Percentiles rank a stretch among this genome's conserved stretches.
These are phyloP conservation scores for Mobula hypostoma DNA, from an alignment of 2,113 vertebrate genomes.

Conservation along the genomic window DNA sequence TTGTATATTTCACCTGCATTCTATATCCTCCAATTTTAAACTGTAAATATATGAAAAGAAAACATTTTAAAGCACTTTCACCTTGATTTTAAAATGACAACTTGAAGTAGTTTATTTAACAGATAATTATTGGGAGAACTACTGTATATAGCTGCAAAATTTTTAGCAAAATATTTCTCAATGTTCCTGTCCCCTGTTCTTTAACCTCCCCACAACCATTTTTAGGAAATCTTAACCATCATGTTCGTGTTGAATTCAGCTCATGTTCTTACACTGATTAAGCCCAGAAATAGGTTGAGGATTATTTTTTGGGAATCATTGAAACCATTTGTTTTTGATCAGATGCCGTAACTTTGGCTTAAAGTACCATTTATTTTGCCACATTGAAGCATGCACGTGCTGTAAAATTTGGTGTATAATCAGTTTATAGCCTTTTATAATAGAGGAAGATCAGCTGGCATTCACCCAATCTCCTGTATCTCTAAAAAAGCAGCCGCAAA, in stretches of 20 bases:
- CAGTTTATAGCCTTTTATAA: background rate
- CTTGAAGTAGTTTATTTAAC: conserved; percentile 73
- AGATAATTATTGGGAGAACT: conserved; percentile 80
- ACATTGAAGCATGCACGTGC: conserved; percentile 12
- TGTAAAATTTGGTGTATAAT: conserved; percentile 7
- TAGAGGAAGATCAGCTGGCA: background rate
- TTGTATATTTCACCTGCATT: background rate
- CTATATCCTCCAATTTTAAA: conserved; percentile 56
- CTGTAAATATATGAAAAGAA: conserved; percentile 83
- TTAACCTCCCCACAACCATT: background rate
- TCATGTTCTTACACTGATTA: conserved; percentile 26
- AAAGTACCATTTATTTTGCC: conserved; percentile 26
- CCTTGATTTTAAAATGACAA: conserved; percentile 59
- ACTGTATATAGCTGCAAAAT: conserved; percentile 71
- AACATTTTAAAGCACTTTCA: conserved; percentile 45
- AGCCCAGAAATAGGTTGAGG: background rate
- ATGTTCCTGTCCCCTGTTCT: background rate
- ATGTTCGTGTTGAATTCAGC: conserved; percentile 1
- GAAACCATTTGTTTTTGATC: conserved; percentile 6
- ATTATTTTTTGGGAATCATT: background rate
- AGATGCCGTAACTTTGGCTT: background rate
- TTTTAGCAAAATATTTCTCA: conserved; percentile 52
- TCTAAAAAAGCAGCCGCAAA: background rate
- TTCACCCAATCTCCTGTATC: background rate
- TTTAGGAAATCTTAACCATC: conserved; percentile 15